Evolutionary conservation across 2,797 vertebrate genomes (phyloP), one percentile per base, ranked within the genome.

Genomic region (Myotis findleyi): DNA sequence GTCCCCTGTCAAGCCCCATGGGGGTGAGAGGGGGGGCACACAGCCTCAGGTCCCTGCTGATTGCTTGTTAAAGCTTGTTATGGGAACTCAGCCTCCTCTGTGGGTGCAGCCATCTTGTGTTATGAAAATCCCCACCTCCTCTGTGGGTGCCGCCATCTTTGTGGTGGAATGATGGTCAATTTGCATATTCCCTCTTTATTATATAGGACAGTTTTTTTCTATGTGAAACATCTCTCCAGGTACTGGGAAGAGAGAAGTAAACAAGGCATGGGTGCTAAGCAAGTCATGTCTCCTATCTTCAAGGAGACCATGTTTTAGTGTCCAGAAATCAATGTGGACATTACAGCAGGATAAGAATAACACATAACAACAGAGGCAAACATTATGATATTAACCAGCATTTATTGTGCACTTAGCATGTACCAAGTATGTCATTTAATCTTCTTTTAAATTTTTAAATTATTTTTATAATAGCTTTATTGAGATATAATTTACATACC

Each of bases 401-500:
- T 83, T 93, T 94, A 36, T 16, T 33, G 33, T 87, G n/a, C 33
- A 68, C 12, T 73, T 77, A 64, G 8, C 6, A 47, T 47, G 23
- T 36, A 11, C 41, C 47, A 69, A 82, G n/a, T 83, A 79, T 76
- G 57, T 94, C 33, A 62, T 36, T 66, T 76, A 57, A 87, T 85
- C 33, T 81, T 83, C 14, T 71, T 82, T 85, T n/a, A 47, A 72
- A 62, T 18, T 41, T 93, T 64, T 36, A 4, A 68, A 71, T 93
- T 72, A 84, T 57, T 91, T 83, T 89, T 68, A 44, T 64, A 89
- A 89, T 27, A 89, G 23, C 7, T 53, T 87, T 64, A 76, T 62
- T 91, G 72, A 96, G 59, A 84, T 91, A 41, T 62, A 87, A 80
- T 82, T 89, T 68, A 76, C 0, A 33, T 17, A 75, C n/a, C 25